These are phyloP conservation scores for Camarhynchus parvulus DNA, from an alignment of 2,113 vertebrate species.

Conservation along the genomic window DNA sequence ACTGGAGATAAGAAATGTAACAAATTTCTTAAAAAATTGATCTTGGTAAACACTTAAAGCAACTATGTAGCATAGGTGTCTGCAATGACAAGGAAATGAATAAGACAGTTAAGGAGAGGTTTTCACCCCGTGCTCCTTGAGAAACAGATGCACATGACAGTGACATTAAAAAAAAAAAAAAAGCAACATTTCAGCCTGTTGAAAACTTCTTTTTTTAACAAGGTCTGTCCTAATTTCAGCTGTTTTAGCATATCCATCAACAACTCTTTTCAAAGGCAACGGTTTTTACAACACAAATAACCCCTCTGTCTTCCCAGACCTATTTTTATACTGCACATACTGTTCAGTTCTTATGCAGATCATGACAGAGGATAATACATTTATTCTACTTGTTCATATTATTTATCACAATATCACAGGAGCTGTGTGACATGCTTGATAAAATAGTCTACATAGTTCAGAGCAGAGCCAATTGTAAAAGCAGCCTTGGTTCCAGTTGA, in stretches of 20 bases:
- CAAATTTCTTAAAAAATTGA: background rate
- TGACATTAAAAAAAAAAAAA: background rate
- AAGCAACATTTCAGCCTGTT: background rate
- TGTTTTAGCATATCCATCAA: background rate
- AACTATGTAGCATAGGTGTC: background rate
- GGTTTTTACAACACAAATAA: background rate
- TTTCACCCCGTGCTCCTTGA: background rate
- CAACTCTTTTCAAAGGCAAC: background rate
- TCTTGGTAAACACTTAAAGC: background rate
- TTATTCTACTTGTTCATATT: background rate
- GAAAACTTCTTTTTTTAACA: background rate
- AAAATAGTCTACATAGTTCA: background rate
- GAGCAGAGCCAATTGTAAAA: background rate
- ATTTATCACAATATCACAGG: background rate
- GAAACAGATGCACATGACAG: background rate
- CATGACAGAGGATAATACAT: background rate
- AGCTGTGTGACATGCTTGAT: background rate
- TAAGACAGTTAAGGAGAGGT: background rate
- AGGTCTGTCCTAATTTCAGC: background rate
- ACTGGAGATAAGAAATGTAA: background rate
- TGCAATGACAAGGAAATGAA: background rate
- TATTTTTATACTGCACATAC: background rate
- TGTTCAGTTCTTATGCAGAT: background rate
- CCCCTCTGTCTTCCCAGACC: background rate
- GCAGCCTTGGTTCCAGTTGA: background rate